Base-by-base conservation (phyloP, 2,797 vertebrate species). In the Pithecia hirsuta region DNA sequence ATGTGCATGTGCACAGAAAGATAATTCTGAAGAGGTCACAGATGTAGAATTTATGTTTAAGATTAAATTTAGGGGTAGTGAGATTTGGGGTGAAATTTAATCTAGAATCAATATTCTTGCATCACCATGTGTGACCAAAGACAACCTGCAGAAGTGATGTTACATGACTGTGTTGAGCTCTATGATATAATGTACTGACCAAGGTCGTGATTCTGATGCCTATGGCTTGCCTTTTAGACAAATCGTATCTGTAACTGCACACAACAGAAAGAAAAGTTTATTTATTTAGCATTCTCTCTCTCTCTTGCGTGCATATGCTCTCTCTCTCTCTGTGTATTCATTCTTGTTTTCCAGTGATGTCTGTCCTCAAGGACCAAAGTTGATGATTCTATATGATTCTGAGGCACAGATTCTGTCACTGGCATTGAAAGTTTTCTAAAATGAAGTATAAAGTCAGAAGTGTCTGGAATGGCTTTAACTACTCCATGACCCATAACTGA, bases 11-110 rank as follows among this genome's bases (percentile, higher is more conserved):
- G 55, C 17, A 75, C 7, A 95, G 82, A 81, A 94, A 59, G 70
- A 61, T 28, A 85, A 95, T 88, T 70, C 59, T 80, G 50, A 95
- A 86, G n/a, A 94, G 39, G 12, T 96, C 22, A 88, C 91, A 91
- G 36, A 50, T 48, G 10, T 92, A 92, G 24, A 9, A 44, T 7
- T 79, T 50, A 50, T 91, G 57, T 93, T 67, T 70, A 93, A 89
- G 48, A 87, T 76, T 89, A 48, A 80, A 88, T 48, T 83, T 36
- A 84, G 33, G 89, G 48, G 19, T 55, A 84, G 33, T 79, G 75
- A 94, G 55, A 83, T 78, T 52, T 85, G 15, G n/a, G 7, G 72
- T 30, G 85, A 81, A 61, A 55, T 92, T 57, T 82, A 30, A 3
- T 17, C 0, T 91, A 26, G 55, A 82, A 89, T 86, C 26, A 52